Evolutionary conservation across 2,888 invertebrate species (phyloP).

Genomic region (Melinopterus prodromus): DNA sequence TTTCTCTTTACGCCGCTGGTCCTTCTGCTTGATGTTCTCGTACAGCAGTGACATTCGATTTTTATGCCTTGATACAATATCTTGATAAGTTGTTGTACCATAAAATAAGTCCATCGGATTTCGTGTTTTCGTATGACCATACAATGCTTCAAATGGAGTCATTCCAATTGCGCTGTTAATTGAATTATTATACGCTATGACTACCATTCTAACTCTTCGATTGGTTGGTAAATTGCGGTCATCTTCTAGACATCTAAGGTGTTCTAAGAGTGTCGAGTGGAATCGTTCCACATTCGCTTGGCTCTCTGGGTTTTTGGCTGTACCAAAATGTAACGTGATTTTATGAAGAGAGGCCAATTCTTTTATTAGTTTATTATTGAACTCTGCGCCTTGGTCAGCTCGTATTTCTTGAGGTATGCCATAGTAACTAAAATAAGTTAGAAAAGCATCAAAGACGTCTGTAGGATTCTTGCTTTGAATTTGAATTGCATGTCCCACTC

Average conservation of each 20-base stretch:
- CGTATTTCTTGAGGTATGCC: constrained; percentile 32
- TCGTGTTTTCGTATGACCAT: constrained; percentile 23
- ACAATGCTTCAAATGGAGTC: constrained; percentile 26
- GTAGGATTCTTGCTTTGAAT: too few species aligned
- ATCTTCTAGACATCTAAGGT: constrained; percentile 22
- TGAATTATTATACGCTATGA: constrained; percentile 27
- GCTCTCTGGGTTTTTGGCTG: constrained; percentile 18
- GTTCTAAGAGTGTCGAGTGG: constrained; percentile 29
- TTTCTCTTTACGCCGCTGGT: constrained; percentile 10
- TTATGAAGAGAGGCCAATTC: constrained; percentile 20
- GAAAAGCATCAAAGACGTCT: constrained; percentile 27
- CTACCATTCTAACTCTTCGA: neutral
- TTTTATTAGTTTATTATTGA: constrained; percentile 23
- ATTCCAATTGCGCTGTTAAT: constrained; percentile 22
- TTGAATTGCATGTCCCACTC: too few species aligned
- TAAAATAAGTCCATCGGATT: constrained; percentile 30
- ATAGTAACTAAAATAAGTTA: constrained; percentile 26
- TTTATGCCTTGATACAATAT: constrained; percentile 5
- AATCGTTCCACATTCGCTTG: constrained; percentile 26
- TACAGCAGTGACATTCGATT: constrained; percentile 12
- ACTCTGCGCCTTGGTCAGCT: constrained; percentile 26
- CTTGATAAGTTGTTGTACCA: constrained; percentile 26
- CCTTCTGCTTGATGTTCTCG: constrained; percentile 11
- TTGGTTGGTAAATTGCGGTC: neutral
- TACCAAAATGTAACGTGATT: constrained; percentile 26